phyloP scores from a whole-genome alignment of 2,888 invertebrate species.

The Archips xylosteana region DNA sequence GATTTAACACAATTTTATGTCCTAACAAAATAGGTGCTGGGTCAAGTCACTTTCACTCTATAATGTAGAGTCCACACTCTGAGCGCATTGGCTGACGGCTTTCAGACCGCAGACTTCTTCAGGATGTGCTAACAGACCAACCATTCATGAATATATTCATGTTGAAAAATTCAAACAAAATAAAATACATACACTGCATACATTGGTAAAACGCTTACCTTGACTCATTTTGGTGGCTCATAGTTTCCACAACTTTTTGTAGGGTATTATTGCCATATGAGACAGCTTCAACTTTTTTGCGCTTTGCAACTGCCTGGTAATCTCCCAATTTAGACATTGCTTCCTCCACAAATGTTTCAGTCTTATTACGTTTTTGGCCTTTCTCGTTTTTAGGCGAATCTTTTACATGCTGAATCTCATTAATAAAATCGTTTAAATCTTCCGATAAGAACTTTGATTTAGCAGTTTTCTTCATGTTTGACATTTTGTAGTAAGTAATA shows the following conservation, averaged over 20 bases:
- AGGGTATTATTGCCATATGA: slow-evolving; percentile 61
- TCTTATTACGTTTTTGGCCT: slow-evolving; percentile 57
- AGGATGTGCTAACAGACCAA: too few relatives aligned
- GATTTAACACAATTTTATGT: too few relatives aligned
- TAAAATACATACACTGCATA: too few relatives aligned
- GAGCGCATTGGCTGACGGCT: too few relatives aligned
- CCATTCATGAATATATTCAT: too few relatives aligned
- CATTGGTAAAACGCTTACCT: slow-evolving; percentile 56
- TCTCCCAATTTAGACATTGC: slow-evolving; percentile 59
- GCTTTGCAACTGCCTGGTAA: slow-evolving; percentile 60
- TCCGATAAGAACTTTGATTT: slow-evolving; percentile 65
- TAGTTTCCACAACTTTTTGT: slow-evolving; percentile 68
- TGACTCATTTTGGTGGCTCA: slow-evolving; percentile 64
- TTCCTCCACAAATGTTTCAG: slow-evolving; percentile 57
- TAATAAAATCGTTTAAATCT: slow-evolving; percentile 63
- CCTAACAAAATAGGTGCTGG: too few relatives aligned
- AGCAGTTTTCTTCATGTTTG: slow-evolving; percentile 57
- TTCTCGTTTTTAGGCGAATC: slow-evolving; percentile 63
- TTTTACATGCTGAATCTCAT: slow-evolving; percentile 64
- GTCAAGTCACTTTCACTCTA: too few relatives aligned
- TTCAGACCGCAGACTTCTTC: too few relatives aligned
- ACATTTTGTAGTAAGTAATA: slow-evolving; percentile 52
- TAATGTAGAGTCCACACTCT: too few relatives aligned
- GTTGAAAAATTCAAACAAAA: too few relatives aligned
- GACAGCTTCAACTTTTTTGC: slow-evolving; percentile 59